A percentile compares a stretch with the other conserved stretches of the same genome.
Conservation (phyloP, 2,797 vertebrate genomes). For the Myotis pilosus region DNA sequence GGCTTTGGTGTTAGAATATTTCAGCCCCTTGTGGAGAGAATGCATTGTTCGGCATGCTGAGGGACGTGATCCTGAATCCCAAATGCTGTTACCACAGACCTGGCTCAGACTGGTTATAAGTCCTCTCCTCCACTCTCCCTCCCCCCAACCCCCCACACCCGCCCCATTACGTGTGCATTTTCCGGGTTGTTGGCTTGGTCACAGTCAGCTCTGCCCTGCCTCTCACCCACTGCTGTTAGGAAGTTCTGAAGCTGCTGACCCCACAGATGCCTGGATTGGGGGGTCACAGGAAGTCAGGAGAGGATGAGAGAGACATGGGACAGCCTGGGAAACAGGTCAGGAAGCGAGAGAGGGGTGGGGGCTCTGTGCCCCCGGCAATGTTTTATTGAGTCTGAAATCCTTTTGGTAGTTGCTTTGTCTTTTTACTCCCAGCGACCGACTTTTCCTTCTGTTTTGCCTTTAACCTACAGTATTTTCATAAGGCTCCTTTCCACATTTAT, state of each 20-base stretch:
- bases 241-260: background rate
- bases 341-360: background rate
- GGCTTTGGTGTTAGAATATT: background rate
- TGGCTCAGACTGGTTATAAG: background rate
- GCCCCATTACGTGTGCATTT: background rate
- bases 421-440: background rate
- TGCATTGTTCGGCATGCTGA: background rate
- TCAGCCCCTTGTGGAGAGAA: background rate
- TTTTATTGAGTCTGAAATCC: background rate
- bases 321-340: background rate
- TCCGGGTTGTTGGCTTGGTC: background rate
- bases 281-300: background rate
- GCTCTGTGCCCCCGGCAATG: background rate
- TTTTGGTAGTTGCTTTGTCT: background rate
- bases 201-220: background rate
- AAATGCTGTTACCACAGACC: background rate
- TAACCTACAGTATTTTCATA: background rate
- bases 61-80: background rate
- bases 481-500: background rate
- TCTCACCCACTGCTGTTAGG: background rate
- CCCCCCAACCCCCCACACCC: no score
- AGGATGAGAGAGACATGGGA: background rate
- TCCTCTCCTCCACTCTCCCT: no score
- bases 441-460: slow-evolving; percentile 13
- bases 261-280: background rate